Percentiles rank a stretch among this genome's conserved stretches.
These are phyloP conservation scores for Condylura cristata DNA, from an alignment of 2,113 vertebrate genomes.

Conservation along the genomic window DNA sequence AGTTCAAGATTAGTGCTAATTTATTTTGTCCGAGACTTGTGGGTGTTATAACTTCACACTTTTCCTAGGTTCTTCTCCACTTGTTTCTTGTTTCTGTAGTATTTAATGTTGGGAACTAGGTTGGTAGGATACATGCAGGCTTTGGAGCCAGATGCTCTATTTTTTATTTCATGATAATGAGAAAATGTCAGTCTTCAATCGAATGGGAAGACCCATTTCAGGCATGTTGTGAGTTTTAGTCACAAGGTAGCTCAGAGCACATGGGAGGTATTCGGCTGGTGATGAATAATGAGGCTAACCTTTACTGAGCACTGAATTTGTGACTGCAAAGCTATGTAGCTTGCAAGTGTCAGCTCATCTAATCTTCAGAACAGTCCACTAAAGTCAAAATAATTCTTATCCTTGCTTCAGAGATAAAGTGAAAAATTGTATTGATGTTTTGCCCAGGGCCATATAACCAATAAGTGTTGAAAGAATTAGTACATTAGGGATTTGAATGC, in stretches of 20 bases:
- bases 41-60: not conserved
- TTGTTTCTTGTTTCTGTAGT: constrained; percentile 5
- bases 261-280: not conserved
- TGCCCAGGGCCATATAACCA: not conserved
- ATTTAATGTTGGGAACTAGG: not conserved
- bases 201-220: not conserved
- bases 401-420: not conserved
- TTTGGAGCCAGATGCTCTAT: not conserved
- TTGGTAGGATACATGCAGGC: not conserved
- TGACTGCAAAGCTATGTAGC: too few relatives aligned
- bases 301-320: not conserved
- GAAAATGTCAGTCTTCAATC: not conserved
- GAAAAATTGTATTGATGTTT: not conserved
- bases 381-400: not conserved
- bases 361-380: not conserved
- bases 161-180: not conserved
- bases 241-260: not conserved
- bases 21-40: not conserved
- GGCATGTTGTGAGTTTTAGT: not conserved
- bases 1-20: not conserved
- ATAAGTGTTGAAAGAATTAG: not conserved
- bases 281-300: not conserved
- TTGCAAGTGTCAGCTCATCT: not conserved
- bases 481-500: not conserved
- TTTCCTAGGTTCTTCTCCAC: not conserved